These are phyloP conservation scores for Dinomys branickii DNA, from an alignment of 2,113 vertebrate genomes.

Conservation along the genomic window DNA sequence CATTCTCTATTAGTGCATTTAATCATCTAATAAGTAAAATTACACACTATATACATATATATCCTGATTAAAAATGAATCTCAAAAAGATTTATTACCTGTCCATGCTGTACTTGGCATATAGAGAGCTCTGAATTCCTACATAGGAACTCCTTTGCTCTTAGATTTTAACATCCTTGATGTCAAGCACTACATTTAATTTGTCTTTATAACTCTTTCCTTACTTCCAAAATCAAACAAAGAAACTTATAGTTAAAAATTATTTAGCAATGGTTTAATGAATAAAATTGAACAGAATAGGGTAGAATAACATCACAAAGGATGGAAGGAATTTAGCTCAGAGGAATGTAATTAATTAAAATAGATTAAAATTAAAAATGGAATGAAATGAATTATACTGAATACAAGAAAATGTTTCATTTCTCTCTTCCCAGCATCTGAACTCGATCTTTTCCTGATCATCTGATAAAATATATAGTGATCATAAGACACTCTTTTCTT, in stretches of 20 bases:
- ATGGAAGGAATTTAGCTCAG: neutral
- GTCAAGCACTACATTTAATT: neutral
- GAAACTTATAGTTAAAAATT: neutral
- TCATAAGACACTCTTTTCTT: neutral
- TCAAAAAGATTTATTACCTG: neutral
- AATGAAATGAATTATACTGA: neutral
- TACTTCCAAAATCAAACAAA: neutral
- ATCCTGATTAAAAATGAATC: neutral
- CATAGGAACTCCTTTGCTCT: neutral
- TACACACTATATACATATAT: neutral
- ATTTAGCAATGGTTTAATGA: neutral
- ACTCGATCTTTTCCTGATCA: neutral
- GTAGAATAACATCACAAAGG: neutral
- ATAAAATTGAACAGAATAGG: neutral
- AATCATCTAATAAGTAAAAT: neutral
- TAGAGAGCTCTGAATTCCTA: neutral
- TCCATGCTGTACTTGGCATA: neutral
- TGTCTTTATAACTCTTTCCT: neutral
- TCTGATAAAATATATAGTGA: neutral
- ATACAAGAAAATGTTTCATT: neutral
- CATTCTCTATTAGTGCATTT: neutral
- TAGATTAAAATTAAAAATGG: neutral
- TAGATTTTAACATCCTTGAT: neutral
- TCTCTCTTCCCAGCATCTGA: neutral
- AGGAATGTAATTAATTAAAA: neutral